Percentiles rank a stretch among this genome's conserved stretches.
Evolutionary conservation across 2,113 vertebrate species (phyloP).

Genomic region (Lampris incognitus): DNA sequence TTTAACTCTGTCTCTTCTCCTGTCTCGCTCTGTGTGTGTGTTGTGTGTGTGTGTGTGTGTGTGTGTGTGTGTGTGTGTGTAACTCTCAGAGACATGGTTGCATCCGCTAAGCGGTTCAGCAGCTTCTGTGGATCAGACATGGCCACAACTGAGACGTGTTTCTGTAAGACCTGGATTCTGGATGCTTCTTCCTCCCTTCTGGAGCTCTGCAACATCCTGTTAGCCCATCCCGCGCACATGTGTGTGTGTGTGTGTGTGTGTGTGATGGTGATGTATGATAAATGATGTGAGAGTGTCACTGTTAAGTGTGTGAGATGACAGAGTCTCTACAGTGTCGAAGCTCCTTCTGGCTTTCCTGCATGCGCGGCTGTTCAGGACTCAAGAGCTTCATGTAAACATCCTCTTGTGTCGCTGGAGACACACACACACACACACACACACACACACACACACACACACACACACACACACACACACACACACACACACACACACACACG

Average conservation of each 20-base stretch:
- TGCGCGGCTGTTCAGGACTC: constrained; percentile 73
- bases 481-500: neutral
- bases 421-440: no score
- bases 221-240: neutral
- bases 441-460: constrained; percentile 6
- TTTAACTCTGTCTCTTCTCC: no score
- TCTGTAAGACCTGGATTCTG: constrained; percentile 5
- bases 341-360: constrained; percentile 55
- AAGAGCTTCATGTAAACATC: constrained; percentile 55
- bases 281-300: constrained; percentile 57
- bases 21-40: no score
- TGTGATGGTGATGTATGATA: constrained; percentile 59
- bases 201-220: constrained; percentile 44
- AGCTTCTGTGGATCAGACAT: neutral
- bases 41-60: no score
- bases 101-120: neutral
- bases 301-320: constrained; percentile 60
- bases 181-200: constrained; percentile 22
- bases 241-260: constrained; percentile 28
- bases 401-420: constrained; percentile 5
- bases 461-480: constrained; percentile 20
- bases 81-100: neutral
- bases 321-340: constrained; percentile 19
- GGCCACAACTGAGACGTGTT: constrained; percentile 5
- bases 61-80: no score